Base-by-base conservation (phyloP, 37 sponge, comb jelly and placozoan species). In the Cliona cf. orientalis region DNA sequence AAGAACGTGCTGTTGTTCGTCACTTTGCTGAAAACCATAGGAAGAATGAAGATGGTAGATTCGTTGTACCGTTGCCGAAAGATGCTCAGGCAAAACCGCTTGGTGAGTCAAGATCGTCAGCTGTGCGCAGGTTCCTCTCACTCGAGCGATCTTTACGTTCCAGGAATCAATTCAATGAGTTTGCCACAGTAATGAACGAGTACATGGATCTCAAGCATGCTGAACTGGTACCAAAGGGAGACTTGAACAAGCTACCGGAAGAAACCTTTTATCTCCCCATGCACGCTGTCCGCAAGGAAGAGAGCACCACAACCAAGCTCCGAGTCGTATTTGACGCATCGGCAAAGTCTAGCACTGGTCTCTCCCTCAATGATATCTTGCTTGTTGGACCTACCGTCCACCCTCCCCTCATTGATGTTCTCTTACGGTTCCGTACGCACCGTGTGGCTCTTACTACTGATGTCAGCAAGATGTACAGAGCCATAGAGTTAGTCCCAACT, bases 1-100 rank as follows among this genome's bases (percentile, higher is more conserved):
- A 84, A 53, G 84, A 84, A 35, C 76, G 76, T 26, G 5, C 72
- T 71, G 72, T 71, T n/a, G 53, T 71, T 14, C 46, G 32, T 22
- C 84, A 84, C 38, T 84, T 84, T 67, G 42, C 22, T n/a, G 67
- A 65, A 12, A 75, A 42, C 37, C 80, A 80, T 28, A 29, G 41
- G 4, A 11, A 59, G 21, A 68, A 23, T 32, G 42, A 46, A 53
- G n/a, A 33, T 31, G 80, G 69, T 26, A 59, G 75, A 68, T 77
- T 77, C 26, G 46, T 77, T 28, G 78, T 77, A 40, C 78, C 78
- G 4, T 46, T 77, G 6, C 78, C 78, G 5, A 37, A 42, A 41
- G 41, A 64, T 2, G 46, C 78, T 42, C 46, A 63, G 35, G 33
- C 46, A 62, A 61, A 61, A 3, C 32, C 49, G 2, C 43, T 77